Conservation (phyloP, 1,140 invertebrate species). For the Trichonephila clavata region DNA sequence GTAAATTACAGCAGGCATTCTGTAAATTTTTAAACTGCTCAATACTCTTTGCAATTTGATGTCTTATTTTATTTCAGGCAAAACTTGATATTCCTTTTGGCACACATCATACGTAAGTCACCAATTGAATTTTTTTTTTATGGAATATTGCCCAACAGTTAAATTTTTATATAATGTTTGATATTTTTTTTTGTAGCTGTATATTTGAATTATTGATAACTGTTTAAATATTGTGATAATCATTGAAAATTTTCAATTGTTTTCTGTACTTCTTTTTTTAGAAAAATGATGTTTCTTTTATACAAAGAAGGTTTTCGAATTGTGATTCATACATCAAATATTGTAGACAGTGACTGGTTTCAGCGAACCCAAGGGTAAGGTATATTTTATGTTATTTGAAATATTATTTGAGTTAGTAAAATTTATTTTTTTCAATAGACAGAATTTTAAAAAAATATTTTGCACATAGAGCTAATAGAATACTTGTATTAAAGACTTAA, state of each 20-base stretch:
- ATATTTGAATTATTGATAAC: background rate
- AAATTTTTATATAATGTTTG: no score
- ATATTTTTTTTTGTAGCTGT: no score
- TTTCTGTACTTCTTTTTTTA: conserved; percentile 80
- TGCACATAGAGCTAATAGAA: no score
- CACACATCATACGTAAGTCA: conserved; percentile 91
- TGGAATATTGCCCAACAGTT: no score
- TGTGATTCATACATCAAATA: conserved; percentile 95
- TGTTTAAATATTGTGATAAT: no score
- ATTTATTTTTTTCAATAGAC: background rate
- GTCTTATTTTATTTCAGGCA: conserved; percentile 78
- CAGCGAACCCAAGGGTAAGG: conserved; percentile 95
- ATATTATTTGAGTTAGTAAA: background rate
- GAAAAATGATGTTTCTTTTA: conserved; percentile 93
- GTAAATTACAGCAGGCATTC: background rate
- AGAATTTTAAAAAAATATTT: no score
- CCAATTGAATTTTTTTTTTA: no score
- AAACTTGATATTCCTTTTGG: conserved; percentile 85
- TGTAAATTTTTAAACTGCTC: no score
- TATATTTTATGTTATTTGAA: conserved; percentile 43
- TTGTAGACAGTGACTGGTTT: conserved; percentile 94
- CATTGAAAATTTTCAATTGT: background rate
- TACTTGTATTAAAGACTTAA: no score
- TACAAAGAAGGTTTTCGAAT: conserved; percentile 90
- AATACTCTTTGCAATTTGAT: no score